Percentiles rank a stretch among this genome's conserved stretches.
These are phyloP conservation scores for Coendou prehensilis DNA, from an alignment of 2,797 vertebrate genomes.

Conservation along the genomic window DNA sequence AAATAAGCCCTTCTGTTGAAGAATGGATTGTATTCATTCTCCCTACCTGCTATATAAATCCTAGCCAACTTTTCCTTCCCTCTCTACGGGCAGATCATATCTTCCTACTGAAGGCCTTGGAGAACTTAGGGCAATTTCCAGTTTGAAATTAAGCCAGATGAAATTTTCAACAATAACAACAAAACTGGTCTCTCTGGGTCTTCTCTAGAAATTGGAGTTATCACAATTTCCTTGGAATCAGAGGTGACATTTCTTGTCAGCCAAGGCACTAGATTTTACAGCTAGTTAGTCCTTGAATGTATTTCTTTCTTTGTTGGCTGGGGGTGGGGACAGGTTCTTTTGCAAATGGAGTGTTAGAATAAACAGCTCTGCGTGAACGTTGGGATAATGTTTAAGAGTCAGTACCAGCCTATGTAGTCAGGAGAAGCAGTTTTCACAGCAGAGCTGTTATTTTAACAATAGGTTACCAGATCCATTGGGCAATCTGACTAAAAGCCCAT, in stretches of 20 bases:
- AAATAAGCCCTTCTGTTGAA: slow-evolving; percentile 11
- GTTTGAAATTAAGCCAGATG: slow-evolving; percentile 71
- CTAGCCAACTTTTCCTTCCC: slow-evolving; percentile 1
- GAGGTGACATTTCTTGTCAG: slow-evolving; percentile 68
- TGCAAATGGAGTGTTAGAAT: slow-evolving; percentile 67
- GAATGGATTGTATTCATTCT: neutral
- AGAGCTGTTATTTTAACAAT: slow-evolving; percentile 90
- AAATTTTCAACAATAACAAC: slow-evolving; percentile 20
- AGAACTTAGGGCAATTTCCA: slow-evolving; percentile 61
- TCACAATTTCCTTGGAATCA: slow-evolving; percentile 36
- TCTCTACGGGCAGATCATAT: neutral
- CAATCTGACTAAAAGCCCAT: slow-evolving; percentile 91
- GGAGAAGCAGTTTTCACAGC: slow-evolving; percentile 87
- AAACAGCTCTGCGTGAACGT: slow-evolving; percentile 45
- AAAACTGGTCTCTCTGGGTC: neutral
- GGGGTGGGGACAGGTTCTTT: slow-evolving; percentile 34
- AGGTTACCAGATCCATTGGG: slow-evolving; percentile 90
- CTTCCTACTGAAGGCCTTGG: slow-evolving; percentile 64
- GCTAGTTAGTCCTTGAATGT: slow-evolving; percentile 9
- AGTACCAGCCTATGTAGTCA: slow-evolving; percentile 83
- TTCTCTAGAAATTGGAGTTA: slow-evolving; percentile 43
- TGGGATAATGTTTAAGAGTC: slow-evolving; percentile 72
- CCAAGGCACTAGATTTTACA: neutral
- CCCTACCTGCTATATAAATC: slow-evolving; percentile 10
- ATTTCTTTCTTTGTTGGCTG: slow-evolving; percentile 54